Evolutionary conservation across 1,140 invertebrate genomes (phyloP), one percentile per base, ranked within the genome.

Genomic region (Marisa cornuarietis): DNA sequence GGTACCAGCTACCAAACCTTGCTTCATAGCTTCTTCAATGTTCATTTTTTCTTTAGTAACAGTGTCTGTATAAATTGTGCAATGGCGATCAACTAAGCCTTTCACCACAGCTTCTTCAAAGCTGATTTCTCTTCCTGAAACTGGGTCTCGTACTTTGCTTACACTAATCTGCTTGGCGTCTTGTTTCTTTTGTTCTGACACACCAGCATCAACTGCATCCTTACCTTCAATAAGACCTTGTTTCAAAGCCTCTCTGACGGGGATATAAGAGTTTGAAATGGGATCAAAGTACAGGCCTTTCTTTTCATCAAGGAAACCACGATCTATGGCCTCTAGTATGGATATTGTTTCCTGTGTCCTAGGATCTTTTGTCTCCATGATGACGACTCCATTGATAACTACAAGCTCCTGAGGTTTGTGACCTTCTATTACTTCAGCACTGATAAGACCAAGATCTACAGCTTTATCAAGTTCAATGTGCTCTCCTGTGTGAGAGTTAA

Each of bases 21-120:
- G 93, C 85, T 94, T 93, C 65, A 97, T 93, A 1, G 97, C 97
- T 91, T 98, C 94, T 63, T 94, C 94, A 20, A 98, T 95, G 87
- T 93, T 79, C 76, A 88, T 84, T 51, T 76, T 83, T 61, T 85
- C 82, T 24, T 87, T 84, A 49, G 85, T 84, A n/a, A 79, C 79
- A 49, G 81, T 79, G 78, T 90, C 84, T 63, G 79, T 94, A 86
- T 93, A 95, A 20, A 93, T 93, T 72, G 94, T 94, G 71, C 84
- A 83, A 58, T 88, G 82, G 22, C 80, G 69, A 81, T 88, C 86
- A 72, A 90, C 68, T 24, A 90, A 82, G 66, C 88, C 88, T 72
- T 79, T 78, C n/a, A 82, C 62, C 26, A 89, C 81, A 42, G 89
- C 88, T 76, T 89, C 92, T 79, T 93, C 93, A 5, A 98, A 84